Percentiles rank a stretch among this genome's conserved stretches.
Conservation (phyloP, 2,888 invertebrate species). For the Copidosoma aretas region DNA sequence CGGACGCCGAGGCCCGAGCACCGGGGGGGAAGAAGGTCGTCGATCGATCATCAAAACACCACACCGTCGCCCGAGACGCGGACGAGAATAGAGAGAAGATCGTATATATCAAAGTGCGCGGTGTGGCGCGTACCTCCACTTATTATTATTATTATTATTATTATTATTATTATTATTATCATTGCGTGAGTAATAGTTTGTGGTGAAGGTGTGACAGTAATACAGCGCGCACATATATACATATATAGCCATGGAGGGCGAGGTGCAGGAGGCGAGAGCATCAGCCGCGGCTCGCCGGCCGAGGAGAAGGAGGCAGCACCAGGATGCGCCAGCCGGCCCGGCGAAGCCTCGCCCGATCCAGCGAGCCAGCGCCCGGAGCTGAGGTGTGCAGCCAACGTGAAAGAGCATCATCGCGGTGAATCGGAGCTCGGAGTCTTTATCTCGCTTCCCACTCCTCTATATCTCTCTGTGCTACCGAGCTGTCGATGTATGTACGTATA, state of each 20-base stretch:
- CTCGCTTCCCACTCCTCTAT: background rate
- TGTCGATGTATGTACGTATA: too few species aligned
- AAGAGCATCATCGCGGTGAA: too few species aligned
- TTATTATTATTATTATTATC: too few species aligned
- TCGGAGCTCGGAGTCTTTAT: background rate
- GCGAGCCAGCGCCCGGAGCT: background rate
- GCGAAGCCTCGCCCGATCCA: background rate
- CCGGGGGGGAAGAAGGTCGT: constrained; percentile 16
- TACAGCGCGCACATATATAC: too few species aligned
- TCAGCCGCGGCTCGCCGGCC: background rate
- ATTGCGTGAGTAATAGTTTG: too few species aligned
- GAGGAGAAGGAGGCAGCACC: background rate
- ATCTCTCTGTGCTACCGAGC: too few species aligned
- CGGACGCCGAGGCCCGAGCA: constrained; percentile 12
- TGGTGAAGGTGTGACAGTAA: too few species aligned
- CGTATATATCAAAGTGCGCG: too few species aligned
- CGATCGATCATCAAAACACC: constrained; percentile 23
- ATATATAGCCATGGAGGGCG: constrained; percentile 27
- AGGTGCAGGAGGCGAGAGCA: constrained; percentile 18
- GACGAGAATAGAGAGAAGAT: too few species aligned
- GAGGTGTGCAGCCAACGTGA: background rate
- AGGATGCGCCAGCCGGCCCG: background rate
- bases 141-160: too few species aligned
- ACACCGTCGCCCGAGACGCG: background rate
- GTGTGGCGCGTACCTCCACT: too few species aligned